Evolutionary conservation across 2,797 vertebrate genomes (phyloP).

Genomic region (Ptychobarbus kaznakovi): DNA sequence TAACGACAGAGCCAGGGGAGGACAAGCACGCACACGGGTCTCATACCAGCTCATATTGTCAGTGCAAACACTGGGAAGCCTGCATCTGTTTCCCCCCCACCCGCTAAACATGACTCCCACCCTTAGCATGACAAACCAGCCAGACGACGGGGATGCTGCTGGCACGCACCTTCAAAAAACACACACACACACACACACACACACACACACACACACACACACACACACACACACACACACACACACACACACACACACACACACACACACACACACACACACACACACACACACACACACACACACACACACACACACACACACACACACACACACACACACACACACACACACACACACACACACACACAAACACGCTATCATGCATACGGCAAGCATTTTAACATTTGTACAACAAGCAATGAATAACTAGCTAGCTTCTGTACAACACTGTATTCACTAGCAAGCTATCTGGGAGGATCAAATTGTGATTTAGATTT

Average conservation of each 20-base stretch:
- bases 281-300: slow-evolving; percentile 15
- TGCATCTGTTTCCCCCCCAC: slow-evolving; percentile 61
- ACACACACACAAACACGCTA: slow-evolving; percentile 14
- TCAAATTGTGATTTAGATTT: not conserved
- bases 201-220: slow-evolving; percentile 35
- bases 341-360: slow-evolving; percentile 10
- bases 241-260: slow-evolving; percentile 35
- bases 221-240: slow-evolving; percentile 23
- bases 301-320: slow-evolving; percentile 10
- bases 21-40: slow-evolving; percentile 55
- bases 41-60: slow-evolving; percentile 38
- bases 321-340: slow-evolving; percentile 15
- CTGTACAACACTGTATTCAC: not conserved
- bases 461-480: not conserved
- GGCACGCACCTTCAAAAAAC: slow-evolving; percentile 65
- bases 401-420: not conserved
- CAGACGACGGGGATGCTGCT: slow-evolving; percentile 34
- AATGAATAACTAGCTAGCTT: not conserved
- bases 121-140: slow-evolving; percentile 43
- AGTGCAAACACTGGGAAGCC: slow-evolving; percentile 48
- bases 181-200: slow-evolving; percentile 14
- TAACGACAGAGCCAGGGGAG: slow-evolving; percentile 68
- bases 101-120: slow-evolving; percentile 47
- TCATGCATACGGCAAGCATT: not conserved
- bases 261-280: slow-evolving; percentile 22